Percentiles rank a stretch among this genome's conserved stretches.
phyloP scores from a whole-genome alignment of 2,888 invertebrate species.

The Tachina fera region DNA sequence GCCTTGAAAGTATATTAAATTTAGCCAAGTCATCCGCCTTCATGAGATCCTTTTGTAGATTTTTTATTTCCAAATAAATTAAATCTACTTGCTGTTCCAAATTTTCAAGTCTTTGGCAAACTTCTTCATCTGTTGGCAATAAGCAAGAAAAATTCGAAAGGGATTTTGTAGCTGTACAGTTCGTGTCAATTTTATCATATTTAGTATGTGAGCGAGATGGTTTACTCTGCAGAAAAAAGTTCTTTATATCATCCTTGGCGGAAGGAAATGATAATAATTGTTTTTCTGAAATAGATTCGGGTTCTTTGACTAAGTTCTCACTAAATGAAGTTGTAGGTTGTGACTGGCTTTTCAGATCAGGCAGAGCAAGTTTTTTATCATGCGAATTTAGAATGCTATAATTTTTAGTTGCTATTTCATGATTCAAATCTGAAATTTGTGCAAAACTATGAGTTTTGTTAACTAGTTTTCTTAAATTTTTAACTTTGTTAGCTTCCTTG shows the following conservation, averaged over 20 bases:
- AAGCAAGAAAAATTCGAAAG: neutral
- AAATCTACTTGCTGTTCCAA: conserved; percentile 30
- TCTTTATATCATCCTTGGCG: neutral
- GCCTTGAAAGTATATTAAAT: conserved; percentile 14
- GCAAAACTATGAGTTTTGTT: too few relatives aligned
- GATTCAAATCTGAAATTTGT: too few relatives aligned
- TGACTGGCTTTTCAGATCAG: neutral
- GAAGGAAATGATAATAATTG: neutral
- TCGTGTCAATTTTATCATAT: neutral
- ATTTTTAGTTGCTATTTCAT: too few relatives aligned
- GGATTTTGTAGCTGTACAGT: neutral
- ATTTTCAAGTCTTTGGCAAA: conserved; percentile 23
- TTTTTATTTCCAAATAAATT: conserved; percentile 10
- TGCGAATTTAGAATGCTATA: neutral
- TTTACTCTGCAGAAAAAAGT: neutral
- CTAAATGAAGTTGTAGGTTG: neutral
- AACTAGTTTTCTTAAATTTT: too few relatives aligned
- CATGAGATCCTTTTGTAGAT: neutral
- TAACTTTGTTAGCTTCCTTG: too few relatives aligned
- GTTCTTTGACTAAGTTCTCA: neutral
- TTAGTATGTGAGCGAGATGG: too few relatives aligned
- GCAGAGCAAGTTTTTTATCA: neutral
- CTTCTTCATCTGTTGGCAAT: neutral
- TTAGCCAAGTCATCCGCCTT: conserved; percentile 8
- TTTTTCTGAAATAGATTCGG: neutral